A percentile compares a stretch with the other conserved stretches of the same genome.
Conservation (phyloP, 2,797 vertebrate genomes). For the Lepilemur ruficaudatus region DNA sequence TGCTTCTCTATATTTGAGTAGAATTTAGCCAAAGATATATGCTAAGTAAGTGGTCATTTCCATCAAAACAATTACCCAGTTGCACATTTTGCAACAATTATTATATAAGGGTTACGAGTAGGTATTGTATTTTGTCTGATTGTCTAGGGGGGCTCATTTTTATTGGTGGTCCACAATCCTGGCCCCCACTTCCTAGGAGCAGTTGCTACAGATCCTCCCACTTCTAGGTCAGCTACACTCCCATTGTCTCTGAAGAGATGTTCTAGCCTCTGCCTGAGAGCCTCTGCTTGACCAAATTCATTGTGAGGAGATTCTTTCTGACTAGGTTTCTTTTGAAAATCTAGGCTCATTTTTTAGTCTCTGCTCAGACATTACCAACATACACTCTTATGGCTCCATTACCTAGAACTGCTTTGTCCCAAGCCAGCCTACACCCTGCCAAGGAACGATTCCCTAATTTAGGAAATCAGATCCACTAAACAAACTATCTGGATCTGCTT, state of each 20-base stretch:
- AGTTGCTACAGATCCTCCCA: not conserved
- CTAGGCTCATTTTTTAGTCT: not conserved
- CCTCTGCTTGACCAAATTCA: not conserved
- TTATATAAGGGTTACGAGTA: not conserved
- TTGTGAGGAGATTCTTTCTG: not conserved
- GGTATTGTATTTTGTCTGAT: not conserved
- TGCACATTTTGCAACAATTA: not conserved
- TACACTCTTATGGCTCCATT: not conserved
- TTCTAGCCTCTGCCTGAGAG: not conserved
- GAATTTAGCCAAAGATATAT: slow-evolving; percentile 15
- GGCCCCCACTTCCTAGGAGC: not conserved
- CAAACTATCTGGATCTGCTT: not conserved
- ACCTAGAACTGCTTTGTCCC: not conserved
- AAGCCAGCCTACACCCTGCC: not conserved
- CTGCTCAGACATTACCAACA: not conserved
- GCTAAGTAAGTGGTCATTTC: not conserved
- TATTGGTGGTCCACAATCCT: not conserved
- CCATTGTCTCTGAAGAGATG: not conserved
- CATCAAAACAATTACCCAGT: not conserved
- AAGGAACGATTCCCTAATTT: not conserved
- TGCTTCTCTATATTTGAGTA: not conserved
- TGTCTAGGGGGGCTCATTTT: not conserved
- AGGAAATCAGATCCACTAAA: slow-evolving; percentile 34
- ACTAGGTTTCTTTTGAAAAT: not conserved
- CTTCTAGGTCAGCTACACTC: not conserved